Base-by-base conservation (phyloP, 2,888 invertebrate genomes). In the Rhopalosiphum nymphaeae region DNA sequence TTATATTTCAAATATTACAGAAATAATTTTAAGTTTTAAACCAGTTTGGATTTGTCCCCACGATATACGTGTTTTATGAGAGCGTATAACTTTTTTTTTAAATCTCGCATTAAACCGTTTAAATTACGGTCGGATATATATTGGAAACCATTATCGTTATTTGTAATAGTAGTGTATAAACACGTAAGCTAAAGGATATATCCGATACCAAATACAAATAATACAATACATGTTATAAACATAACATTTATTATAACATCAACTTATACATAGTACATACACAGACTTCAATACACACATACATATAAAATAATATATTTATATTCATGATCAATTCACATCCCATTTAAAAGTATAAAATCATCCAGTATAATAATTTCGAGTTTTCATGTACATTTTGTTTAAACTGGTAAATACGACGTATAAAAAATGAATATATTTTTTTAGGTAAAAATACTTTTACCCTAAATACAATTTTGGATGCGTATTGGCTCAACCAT, bases 81-180 rank as follows among this genome's bases (percentile, higher is more conserved):
- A 2, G 29, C 29, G 16, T 42, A 36, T 36, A 36, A 56, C 25
- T 42, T 42, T 56, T 56, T 88, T 88, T 88, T n/a, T 56, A 88
- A 88, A 56, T 53, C 88, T 88, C 88, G 13, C 57, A 57, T 29
- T 89, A 57, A 89, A 61, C 61, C 44, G 61, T 44, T 89, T n/a
- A 61, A 89, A 89, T 61, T 13, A 89, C 57, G 44, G 89, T 89
- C 57, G 57, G 16, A 89, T 25, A 61, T 44, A 46, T 46, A 46
- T 46, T 46, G 44, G 44, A 44, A 44, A 89, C 61, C 21, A 61
- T 89, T 89, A 89, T 61, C 89, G 89, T 89, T 89, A 61, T 44
- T 46, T 13, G 57, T 56, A 42, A 42, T 44, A 44, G 42, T n/a
- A 13, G 42, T 25, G 56, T 56, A 89, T 89, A 56, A 89, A 89